phyloP scores from a whole-genome alignment of 2,888 invertebrate genomes.

The Ophion slaviceki region DNA sequence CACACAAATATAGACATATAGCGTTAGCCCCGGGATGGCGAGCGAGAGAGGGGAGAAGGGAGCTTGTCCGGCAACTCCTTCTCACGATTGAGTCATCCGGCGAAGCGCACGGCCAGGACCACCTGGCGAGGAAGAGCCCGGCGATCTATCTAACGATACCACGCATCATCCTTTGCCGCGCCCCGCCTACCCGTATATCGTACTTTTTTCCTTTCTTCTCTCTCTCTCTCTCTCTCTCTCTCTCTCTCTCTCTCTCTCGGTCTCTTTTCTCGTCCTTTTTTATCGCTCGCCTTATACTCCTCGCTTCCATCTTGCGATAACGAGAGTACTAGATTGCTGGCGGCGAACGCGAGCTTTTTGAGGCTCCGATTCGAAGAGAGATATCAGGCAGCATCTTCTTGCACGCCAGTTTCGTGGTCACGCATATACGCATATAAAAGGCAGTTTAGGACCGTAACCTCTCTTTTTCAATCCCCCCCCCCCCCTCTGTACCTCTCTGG shows the following conservation, averaged over 20 bases:
- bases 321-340: conserved; percentile 57
- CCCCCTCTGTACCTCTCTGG: too few species aligned
- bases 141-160: conserved; percentile 79
- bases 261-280: conserved; percentile 45
- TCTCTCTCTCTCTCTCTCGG: conserved; percentile 33
- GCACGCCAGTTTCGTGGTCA: not conserved
- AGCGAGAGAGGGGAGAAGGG: conserved; percentile 28
- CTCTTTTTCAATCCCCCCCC: too few species aligned
- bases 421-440: not conserved
- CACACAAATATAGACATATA: conserved; percentile 43
- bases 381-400: conserved; percentile 1
- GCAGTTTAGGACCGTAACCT: too few species aligned
- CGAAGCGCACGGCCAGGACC: conserved; percentile 77
- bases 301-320: conserved; percentile 60
- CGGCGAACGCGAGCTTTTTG: conserved; percentile 42
- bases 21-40: conserved; percentile 11
- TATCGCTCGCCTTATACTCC: conserved; percentile 29
- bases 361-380: not conserved
- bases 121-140: conserved; percentile 80
- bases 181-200: conserved; percentile 60
- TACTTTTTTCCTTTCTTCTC: conserved; percentile 41
- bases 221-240: conserved; percentile 28
- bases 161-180: conserved; percentile 69
- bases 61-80: conserved; percentile 78
- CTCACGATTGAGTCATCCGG: conserved; percentile 82